Conservation (phyloP, 2,113 vertebrate species). For the Dryoscopus gambensis region DNA sequence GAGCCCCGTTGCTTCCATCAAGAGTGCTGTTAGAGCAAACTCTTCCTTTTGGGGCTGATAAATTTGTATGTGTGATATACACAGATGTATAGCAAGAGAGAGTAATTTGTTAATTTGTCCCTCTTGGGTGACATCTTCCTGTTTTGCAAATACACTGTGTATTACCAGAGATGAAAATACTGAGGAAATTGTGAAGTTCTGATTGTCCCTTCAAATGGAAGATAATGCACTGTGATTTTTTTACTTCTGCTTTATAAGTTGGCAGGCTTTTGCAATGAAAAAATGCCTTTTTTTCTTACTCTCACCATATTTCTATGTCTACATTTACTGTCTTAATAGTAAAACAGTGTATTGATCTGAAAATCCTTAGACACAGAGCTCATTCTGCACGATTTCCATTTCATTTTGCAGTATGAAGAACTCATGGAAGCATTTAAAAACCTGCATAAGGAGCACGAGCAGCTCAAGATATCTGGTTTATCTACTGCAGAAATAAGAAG, state of each 20-base stretch:
- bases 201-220: neutral
- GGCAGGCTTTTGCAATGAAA: neutral
- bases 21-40: neutral
- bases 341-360: neutral
- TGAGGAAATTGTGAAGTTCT: neutral
- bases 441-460: constrained; percentile 93
- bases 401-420: constrained; percentile 87
- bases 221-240: neutral
- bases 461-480: constrained; percentile 90
- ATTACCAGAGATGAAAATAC: neutral
- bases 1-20: neutral
- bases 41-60: neutral
- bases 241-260: neutral
- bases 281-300: neutral
- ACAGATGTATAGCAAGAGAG: neutral
- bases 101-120: neutral
- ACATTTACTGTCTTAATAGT: neutral
- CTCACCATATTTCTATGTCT: neutral
- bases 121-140: neutral
- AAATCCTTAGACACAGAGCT: neutral
- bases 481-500: constrained; percentile 94
- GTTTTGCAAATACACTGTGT: neutral
- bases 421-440: constrained; percentile 93
- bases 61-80: neutral
- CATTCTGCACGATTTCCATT: constrained; percentile 14